Evolutionary conservation across 2,888 invertebrate species (phyloP).

Genomic region (Drosophila rubida): DNA sequence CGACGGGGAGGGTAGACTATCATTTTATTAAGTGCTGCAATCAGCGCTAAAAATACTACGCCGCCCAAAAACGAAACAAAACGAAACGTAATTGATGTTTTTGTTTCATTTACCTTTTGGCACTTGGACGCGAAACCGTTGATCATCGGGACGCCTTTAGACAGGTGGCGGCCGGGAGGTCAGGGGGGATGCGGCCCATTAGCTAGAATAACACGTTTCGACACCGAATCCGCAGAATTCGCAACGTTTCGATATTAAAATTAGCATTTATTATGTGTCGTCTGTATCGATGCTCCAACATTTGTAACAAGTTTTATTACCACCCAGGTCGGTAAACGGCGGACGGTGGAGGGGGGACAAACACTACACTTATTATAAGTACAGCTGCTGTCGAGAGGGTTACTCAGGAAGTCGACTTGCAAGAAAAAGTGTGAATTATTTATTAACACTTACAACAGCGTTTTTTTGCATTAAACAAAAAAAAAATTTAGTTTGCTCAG

Average conservation of each 20-base stretch:
- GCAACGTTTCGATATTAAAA: conserved; percentile 27
- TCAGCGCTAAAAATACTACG: conserved; percentile 16
- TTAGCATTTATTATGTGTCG: conserved; percentile 40
- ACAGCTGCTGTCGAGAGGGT: conserved; percentile 1
- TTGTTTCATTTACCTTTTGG: conserved; percentile 44
- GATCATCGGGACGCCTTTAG: conserved; percentile 8
- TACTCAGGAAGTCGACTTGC: conserved; percentile 1
- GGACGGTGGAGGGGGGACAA: not conserved
- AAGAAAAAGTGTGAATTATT: not conserved
- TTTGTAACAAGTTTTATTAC: conserved; percentile 63
- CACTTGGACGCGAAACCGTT: conserved; percentile 57
- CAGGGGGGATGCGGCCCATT: not conserved
- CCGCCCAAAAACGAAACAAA: not conserved
- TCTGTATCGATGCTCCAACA: conserved; percentile 39
- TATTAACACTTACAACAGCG: not conserved
- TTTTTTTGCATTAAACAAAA: not conserved
- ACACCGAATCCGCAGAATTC: conserved; percentile 10
- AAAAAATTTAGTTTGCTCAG: not conserved
- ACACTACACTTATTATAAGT: conserved; percentile 7
- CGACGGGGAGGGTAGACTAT: not conserved
- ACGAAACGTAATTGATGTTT: conserved; percentile 39
- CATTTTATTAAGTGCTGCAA: conserved; percentile 16
- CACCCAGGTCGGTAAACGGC: conserved; percentile 14
- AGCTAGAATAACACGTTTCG: conserved; percentile 46
- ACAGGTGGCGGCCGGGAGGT: not conserved